These are phyloP conservation scores for Muntiacus muntjak DNA, from an alignment of 2,113 vertebrate species.

Conservation along the genomic window DNA sequence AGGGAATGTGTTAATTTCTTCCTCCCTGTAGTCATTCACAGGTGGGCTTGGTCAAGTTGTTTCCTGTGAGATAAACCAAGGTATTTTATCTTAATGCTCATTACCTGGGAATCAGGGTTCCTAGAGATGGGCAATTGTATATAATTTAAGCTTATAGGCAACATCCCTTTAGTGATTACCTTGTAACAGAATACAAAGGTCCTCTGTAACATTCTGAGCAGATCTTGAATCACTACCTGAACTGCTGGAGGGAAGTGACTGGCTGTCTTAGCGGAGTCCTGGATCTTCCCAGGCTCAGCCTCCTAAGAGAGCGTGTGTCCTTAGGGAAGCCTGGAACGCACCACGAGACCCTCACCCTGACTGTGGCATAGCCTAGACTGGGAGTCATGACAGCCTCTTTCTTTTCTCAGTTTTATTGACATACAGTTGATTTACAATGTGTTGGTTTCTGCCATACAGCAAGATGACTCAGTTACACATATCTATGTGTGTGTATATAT, in stretches of 20 bases:
- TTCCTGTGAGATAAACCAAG: neutral
- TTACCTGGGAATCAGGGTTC: neutral
- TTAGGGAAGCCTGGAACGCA: accelerated
- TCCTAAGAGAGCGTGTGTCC: neutral
- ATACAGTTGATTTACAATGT: neutral
- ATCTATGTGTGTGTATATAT: neutral
- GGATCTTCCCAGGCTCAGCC: neutral
- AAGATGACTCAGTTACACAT: neutral
- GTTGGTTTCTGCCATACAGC: neutral
- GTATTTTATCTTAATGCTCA: neutral
- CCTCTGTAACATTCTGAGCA: neutral
- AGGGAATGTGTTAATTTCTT: neutral
- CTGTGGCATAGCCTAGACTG: neutral
- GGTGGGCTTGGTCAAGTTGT: neutral
- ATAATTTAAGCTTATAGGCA: neutral
- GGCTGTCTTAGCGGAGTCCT: neutral
- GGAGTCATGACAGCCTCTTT: neutral
- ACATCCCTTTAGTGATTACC: neutral
- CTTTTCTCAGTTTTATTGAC: neutral
- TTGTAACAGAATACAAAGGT: neutral
- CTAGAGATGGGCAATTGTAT: neutral
- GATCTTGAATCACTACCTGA: neutral
- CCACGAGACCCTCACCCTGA: neutral
- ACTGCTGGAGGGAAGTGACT: neutral
- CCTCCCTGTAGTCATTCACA: neutral